Conservation (phyloP, 2,113 vertebrate genomes). For the Struthio camelus region DNA sequence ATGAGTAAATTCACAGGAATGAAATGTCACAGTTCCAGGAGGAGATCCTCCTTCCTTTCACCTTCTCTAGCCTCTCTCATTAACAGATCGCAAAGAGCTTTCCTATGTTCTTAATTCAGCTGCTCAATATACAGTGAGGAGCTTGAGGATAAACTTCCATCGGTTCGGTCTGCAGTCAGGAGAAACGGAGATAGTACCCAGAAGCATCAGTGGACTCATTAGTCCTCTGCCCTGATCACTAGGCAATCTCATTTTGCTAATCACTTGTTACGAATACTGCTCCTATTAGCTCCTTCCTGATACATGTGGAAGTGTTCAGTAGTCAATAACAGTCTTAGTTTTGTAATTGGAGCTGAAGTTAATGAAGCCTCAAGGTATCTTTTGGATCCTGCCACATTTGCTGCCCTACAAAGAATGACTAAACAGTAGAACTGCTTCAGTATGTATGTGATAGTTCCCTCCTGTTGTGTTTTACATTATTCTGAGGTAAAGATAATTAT, state of each 20-base stretch:
- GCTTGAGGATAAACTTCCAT: background rate
- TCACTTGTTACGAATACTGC: background rate
- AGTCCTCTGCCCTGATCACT: background rate
- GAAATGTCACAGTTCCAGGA: background rate
- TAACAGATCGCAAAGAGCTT: background rate
- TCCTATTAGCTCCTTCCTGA: background rate
- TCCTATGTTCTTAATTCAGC: background rate
- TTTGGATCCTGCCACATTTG: background rate
- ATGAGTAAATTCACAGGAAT: background rate
- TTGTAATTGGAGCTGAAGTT: background rate
- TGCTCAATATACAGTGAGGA: rapidly evolving
- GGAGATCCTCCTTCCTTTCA: background rate
- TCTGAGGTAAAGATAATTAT: background rate
- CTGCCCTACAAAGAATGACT: background rate
- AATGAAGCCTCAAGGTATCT: background rate
- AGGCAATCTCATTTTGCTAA: background rate
- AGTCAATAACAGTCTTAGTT: background rate
- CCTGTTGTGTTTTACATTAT: background rate
- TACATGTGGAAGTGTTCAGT: background rate
- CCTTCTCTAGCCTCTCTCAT: background rate
- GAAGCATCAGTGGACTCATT: background rate
- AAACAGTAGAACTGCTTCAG: background rate
- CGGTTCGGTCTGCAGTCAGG: background rate
- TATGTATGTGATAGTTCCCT: background rate
- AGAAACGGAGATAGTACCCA: background rate